A percentile compares a stretch with the other conserved stretches of the same genome.
These are phyloP conservation scores for Gambusia affinis DNA, from an alignment of 2,113 vertebrate genomes.

Conservation along the genomic window DNA sequence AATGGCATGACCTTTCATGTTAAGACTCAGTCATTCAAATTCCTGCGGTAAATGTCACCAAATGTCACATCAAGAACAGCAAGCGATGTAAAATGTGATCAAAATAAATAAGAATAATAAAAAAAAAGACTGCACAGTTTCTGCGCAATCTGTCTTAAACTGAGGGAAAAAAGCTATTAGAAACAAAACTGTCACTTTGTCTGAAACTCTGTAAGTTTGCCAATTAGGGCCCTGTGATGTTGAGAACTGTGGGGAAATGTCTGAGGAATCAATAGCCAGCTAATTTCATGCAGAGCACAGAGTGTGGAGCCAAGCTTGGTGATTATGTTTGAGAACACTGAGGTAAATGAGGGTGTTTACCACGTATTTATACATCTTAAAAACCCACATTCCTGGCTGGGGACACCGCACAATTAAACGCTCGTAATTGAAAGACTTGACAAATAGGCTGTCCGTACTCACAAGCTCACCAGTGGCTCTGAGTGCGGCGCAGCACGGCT, in stretches of 20 bases:
- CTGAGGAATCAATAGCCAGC: constrained; percentile 63
- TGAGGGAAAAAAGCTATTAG: constrained; percentile 7
- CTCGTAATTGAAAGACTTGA: constrained; percentile 72
- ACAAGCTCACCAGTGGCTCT: constrained; percentile 57
- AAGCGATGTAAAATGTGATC: constrained; percentile 42
- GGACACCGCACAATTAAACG: constrained; percentile 47
- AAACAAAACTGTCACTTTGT: constrained; percentile 25
- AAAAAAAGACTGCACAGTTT: neutral
- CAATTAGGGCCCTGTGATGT: constrained; percentile 43
- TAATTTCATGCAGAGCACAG: constrained; percentile 71
- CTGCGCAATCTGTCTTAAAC: constrained; percentile 1
- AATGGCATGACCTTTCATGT: constrained; percentile 68
- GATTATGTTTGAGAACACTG: constrained; percentile 65
- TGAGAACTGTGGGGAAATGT: constrained; percentile 45
- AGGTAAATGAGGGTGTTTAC: constrained; percentile 71
- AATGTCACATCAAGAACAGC: constrained; percentile 67
- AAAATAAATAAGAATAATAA: constrained; percentile 11
- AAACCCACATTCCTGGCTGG: constrained; percentile 46
- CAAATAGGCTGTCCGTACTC: constrained; percentile 66
- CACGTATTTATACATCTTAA: constrained; percentile 64
- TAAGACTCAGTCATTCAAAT: constrained; percentile 61
- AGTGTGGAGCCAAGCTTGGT: constrained; percentile 56
- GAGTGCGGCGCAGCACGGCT: constrained; percentile 38
- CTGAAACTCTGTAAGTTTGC: constrained; percentile 39
- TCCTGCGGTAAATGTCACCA: constrained; percentile 73